Conservation (phyloP, 2,113 vertebrate genomes). For the Vireo altiloquus region DNA sequence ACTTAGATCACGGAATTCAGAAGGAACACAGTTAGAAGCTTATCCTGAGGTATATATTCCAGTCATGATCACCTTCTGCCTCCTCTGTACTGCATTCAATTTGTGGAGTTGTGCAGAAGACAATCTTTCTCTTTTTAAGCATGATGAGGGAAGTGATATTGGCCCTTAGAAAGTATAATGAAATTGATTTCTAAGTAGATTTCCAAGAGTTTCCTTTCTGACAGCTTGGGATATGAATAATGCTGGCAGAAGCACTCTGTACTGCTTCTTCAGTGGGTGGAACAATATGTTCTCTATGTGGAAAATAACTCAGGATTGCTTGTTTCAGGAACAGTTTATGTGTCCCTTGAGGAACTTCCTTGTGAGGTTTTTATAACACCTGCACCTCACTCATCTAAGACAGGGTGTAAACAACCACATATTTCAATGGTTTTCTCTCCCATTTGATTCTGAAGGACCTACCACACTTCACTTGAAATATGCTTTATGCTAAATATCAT, state of each 20-base stretch:
- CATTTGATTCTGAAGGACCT: neutral
- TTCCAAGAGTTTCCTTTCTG: conserved; percentile 42
- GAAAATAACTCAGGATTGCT: neutral
- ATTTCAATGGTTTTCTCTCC: neutral
- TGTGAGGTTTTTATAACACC: conserved; percentile 32
- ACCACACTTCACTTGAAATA: neutral
- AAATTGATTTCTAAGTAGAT: conserved; percentile 19
- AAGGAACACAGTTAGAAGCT: neutral
- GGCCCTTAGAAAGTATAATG: neutral
- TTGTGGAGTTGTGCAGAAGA: neutral
- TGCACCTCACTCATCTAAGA: neutral
- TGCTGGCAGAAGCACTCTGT: conserved; percentile 33
- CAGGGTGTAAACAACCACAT: neutral
- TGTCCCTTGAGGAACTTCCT: conserved; percentile 3
- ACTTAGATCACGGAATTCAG: neutral
- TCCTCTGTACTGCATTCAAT: neutral
- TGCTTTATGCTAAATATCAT: neutral
- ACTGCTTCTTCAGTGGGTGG: conserved; percentile 11
- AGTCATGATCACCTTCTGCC: neutral
- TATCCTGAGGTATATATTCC: neutral
- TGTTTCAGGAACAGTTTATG: neutral
- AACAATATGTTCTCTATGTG: conserved; percentile 49
- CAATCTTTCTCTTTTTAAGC: neutral
- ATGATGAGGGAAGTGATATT: neutral
- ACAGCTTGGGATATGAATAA: conserved; percentile 48